Evolutionary conservation across 2,888 invertebrate genomes (phyloP).

Genomic region (Dioctria linearis): DNA sequence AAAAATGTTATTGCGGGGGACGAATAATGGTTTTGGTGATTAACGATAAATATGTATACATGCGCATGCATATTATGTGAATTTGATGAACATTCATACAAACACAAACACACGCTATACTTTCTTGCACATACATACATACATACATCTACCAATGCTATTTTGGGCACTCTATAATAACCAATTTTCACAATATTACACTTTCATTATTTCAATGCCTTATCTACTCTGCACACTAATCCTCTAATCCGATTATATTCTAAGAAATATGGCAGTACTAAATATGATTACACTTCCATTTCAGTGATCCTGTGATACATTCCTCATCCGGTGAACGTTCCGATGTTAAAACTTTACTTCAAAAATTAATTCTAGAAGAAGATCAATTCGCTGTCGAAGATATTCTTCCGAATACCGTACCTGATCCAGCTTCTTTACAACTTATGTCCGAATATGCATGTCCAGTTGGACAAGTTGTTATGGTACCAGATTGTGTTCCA

Average conservation of each 20-base stretch:
- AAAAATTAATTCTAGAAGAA: constrained; percentile 92
- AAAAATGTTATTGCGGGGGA: constrained; percentile 40
- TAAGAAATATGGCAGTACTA: no score
- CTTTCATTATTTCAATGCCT: background rate
- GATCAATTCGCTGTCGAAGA: constrained; percentile 95
- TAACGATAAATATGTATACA: background rate
- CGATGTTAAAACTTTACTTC: constrained; percentile 85
- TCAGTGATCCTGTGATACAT: constrained; percentile 90
- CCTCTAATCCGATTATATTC: background rate
- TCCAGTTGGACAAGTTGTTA: constrained; percentile 92
- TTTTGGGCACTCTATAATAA: constrained; percentile 27
- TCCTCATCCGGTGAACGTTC: constrained; percentile 90
- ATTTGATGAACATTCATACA: no score
- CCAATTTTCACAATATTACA: background rate
- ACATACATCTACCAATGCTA: background rate
- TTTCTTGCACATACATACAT: no score
- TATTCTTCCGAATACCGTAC: constrained; percentile 93
- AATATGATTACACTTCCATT: background rate
- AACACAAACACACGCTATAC: no score
- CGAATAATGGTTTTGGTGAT: constrained; percentile 29
- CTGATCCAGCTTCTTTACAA: constrained; percentile 90
- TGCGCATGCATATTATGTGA: background rate
- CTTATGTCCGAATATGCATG: constrained; percentile 95
- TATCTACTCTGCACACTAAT: constrained; percentile 27
- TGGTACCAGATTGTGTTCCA: constrained; percentile 94